Evolutionary conservation across 2,888 invertebrate species (phyloP).

Genomic region (Agrenia bidenticulata): DNA sequence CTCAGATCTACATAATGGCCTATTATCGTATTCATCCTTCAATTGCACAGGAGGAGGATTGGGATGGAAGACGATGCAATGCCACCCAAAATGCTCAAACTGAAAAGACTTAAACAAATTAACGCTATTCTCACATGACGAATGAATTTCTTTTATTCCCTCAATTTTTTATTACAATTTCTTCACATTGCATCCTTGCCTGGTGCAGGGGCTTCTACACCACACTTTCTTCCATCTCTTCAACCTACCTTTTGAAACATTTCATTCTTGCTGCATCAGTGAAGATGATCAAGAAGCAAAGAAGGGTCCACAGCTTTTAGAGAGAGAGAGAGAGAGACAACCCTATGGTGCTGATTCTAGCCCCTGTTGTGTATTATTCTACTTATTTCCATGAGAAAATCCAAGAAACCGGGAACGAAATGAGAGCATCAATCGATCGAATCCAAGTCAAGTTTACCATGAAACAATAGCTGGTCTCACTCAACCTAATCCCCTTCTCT

Average conservation of each 20-base stretch:
- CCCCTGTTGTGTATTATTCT: constrained; percentile 22
- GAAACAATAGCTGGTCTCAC: constrained; percentile 43
- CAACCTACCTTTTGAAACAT: not conserved
- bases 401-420: constrained; percentile 38
- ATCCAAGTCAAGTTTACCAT: constrained; percentile 45
- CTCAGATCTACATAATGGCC: not conserved
- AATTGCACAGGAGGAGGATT: constrained; percentile 22
- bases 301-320: too few species aligned
- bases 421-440: constrained; percentile 48
- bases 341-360: not conserved
- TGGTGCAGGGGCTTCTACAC: not conserved
- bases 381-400: constrained; percentile 45
- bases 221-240: not conserved
- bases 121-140: constrained; percentile 53
- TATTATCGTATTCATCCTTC: constrained; percentile 14
- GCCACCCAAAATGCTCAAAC: constrained; percentile 53
- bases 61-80: constrained; percentile 28
- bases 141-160: constrained; percentile 49
- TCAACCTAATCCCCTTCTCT: constrained; percentile 20
- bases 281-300: not conserved
- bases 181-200: constrained; percentile 5
- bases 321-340: not conserved
- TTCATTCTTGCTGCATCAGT: constrained; percentile 4
- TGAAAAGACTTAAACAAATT: constrained; percentile 53
- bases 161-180: constrained; percentile 18